phyloP scores from a whole-genome alignment of 1,140 invertebrate species.

The Mya arenaria region DNA sequence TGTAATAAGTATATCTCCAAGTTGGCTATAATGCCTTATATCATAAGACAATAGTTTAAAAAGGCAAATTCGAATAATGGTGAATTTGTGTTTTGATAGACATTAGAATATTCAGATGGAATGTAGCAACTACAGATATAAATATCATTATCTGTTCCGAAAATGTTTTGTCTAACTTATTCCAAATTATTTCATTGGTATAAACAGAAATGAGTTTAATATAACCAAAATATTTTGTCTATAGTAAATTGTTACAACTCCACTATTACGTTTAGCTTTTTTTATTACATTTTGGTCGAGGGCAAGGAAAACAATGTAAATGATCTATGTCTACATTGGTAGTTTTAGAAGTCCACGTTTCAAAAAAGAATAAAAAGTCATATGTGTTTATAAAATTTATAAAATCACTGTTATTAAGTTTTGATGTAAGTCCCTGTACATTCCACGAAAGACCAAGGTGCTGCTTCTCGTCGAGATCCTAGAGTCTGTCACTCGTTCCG shows the following conservation, averaged over 20 bases:
- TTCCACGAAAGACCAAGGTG: neutral
- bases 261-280: conserved; percentile 20
- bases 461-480: neutral
- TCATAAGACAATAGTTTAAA: conserved; percentile 17
- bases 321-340: neutral
- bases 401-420: conserved; percentile 5
- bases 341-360: conserved; percentile 7
- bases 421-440: neutral
- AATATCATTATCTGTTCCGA: neutral
- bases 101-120: neutral
- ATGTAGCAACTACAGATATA: neutral
- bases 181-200: neutral
- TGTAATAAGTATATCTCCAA: neutral
- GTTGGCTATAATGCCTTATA: neutral
- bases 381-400: neutral
- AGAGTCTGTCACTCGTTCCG: neutral
- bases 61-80: neutral
- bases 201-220: neutral
- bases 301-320: conserved; percentile 19
- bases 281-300: conserved; percentile 21
- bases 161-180: neutral
- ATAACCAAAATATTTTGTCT: conserved; percentile 3
- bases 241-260: conserved; percentile 10
- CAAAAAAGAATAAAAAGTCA: neutral
- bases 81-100: neutral